Evolutionary conservation across 1,140 invertebrate genomes (phyloP), one percentile per base, ranked within the genome.

Genomic region (Psilanteris sp.): DNA sequence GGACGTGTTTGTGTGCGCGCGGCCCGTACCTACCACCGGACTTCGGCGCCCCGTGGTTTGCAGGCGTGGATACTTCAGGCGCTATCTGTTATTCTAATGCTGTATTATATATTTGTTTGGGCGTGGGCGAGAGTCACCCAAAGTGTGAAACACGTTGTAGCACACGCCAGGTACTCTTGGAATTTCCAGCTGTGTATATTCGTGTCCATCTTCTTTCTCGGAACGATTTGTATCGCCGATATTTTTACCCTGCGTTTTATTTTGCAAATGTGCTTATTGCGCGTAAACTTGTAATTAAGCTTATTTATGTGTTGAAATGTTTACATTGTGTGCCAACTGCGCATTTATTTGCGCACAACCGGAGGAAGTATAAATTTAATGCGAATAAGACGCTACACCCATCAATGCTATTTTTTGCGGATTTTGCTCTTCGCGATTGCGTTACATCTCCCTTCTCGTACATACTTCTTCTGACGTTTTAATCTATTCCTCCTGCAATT

Each of bases 71-170:
- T 79, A 80, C 81, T 78, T 84, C 79, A 82, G 75, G 68, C 77
- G 79, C 76, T 81, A 84, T 84, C 83, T 84, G 81, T 84, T 84
- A 84, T 84, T 84, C 82, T 83, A 83, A 84, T 84, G 73, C 81
- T 79, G 78, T 68, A 82, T 82, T 83, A 83, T 84, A 83, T 83
- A 82, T 83, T 83, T 83, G 82, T 84, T 80, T 79, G 82, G 78
- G 76, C 76, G 82, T 82, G 80, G 82, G 83, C 81, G 83, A 77
- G 79, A 74, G 68, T 78, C 76, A 76, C 77, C 79, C 81, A 71
- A 82, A 84, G 83, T 84, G 81, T 83, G 82, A 84, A 84, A 84
- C 79, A 83, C 80, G 82, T 83, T 84, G 81, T 84, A 84, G 80
- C 79, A 75, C 79, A 74, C 67, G 73, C 73, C 76, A 50, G 67